Base-by-base conservation (phyloP, 2,797 vertebrate genomes). In the Leptoclinus maculatus region DNA sequence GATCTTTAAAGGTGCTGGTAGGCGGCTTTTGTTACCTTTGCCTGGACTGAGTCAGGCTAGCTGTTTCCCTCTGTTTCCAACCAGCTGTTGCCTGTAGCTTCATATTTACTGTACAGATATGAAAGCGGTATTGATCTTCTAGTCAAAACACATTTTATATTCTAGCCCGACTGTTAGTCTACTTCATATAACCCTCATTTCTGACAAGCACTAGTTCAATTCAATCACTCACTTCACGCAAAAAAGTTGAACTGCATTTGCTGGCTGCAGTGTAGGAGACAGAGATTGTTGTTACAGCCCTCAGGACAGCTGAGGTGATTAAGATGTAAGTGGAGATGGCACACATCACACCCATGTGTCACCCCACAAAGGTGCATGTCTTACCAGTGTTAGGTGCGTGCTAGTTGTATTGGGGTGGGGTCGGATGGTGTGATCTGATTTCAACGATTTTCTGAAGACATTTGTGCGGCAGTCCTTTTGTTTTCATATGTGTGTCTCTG, bases 271-370 rank as follows among this genome's bases (percentile, higher is more conserved):
- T 27, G 23, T 59, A 34, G 47, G 39, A 79, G 39, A 57, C 43
- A 82, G 19, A 56, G 80, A 39, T 79, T 90, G 62, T 58, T 74
- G 66, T 92, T 89, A 84, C 84, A 88, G 36, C 76, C 88, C 86
- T 54, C n/a, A 47, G 84, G 91, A 80, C 54, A 85, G 71, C 59
- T 64, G 36, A 43, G 47, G 69, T 23, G 60, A 82, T 78, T 67
- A 76, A 83, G 54, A 66, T 74, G 88, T 79, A 91, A 92, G 27
- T 67, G 54, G 85, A 92, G 86, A 83, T 29, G 76, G 19, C 38
- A 23, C 64, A 73, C 47, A 51, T 65, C 16, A 17, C 17, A 57
- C 36, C 38, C 25, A 3, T 69, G 65, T 82, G 74, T 80, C 63
- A 58, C 39, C 25, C 47, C 73, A 68, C 25, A 68, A 80, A 80